Evolutionary conservation across 2,888 invertebrate species (phyloP).

Genomic region (Caenorhabditis imperialis): DNA sequence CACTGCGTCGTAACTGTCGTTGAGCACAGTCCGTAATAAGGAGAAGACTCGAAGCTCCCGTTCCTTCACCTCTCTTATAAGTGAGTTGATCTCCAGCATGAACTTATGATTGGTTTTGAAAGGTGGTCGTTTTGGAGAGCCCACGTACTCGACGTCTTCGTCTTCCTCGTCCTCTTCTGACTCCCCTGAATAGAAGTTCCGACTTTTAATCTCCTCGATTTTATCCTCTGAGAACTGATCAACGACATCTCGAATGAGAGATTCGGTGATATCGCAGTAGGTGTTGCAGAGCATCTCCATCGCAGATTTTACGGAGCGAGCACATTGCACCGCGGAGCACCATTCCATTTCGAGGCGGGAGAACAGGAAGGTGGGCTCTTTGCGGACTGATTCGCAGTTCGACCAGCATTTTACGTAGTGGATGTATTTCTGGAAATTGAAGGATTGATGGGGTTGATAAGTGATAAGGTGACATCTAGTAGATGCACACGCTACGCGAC

Average conservation of each 20-base stretch:
- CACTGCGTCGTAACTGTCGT: slow-evolving; percentile 47
- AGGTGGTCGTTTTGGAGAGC: slow-evolving; percentile 12
- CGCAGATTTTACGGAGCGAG: slow-evolving; percentile 49
- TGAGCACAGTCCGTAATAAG: slow-evolving; percentile 47
- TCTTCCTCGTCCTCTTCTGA: slow-evolving; percentile 25
- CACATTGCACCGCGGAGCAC: slow-evolving; percentile 44
- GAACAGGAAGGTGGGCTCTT: slow-evolving; percentile 38
- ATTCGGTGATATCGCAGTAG: slow-evolving; percentile 38
- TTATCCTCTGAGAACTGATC: slow-evolving; percentile 45
- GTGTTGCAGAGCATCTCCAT: slow-evolving; percentile 37
- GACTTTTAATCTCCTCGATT: slow-evolving; percentile 41
- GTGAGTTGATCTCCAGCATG: slow-evolving; percentile 27
- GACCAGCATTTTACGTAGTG: slow-evolving; percentile 60
- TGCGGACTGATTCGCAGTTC: slow-evolving; percentile 35
- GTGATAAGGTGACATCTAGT: too few relatives aligned
- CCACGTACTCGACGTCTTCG: slow-evolving; percentile 6
- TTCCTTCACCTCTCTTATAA: slow-evolving; percentile 50
- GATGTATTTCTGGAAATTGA: slow-evolving; percentile 60
- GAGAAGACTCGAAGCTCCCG: slow-evolving; percentile 55
- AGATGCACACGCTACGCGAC: too few relatives aligned
- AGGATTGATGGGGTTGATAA: too few relatives aligned
- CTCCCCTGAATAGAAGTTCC: slow-evolving; percentile 19
- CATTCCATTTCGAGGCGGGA: slow-evolving; percentile 57
- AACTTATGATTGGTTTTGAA: slow-evolving; percentile 19
- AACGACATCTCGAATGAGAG: slow-evolving; percentile 33